Evolutionary conservation across 1,140 invertebrate genomes (phyloP), one percentile per base, ranked within the genome.

Genomic region (Drosophila asahinai): DNA sequence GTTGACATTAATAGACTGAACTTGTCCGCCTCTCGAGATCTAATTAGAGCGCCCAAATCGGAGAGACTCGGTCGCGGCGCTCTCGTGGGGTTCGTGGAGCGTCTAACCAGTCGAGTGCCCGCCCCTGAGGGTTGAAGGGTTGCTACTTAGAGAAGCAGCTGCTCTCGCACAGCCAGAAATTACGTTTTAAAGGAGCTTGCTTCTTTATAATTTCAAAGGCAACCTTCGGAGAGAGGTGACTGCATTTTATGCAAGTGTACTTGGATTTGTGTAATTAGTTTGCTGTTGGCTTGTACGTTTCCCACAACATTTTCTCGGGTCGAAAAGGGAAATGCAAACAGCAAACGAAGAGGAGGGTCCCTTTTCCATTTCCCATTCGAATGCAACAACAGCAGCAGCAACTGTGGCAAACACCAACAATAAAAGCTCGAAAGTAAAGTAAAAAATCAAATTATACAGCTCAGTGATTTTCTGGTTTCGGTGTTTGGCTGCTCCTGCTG

Each of bases 391-490:
- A 45, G 14, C 61, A 59, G 49, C 55, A 42, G 48, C 52, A 68
- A 61, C 52, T 51, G 66, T 61, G 62, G 30, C 52, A 62, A 47
- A 48, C 43, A 57, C 25, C 70, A 51, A 73, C 70, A 73, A 73
- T 73, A 73, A 70, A 73, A 64, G 45, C 60, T 19, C 40, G 51
- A 81, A 58, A 51, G 45, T 47, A 48, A 63, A 61, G 70, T 73
- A 71, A 77, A 70, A 91, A 83, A 81, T 91, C 81, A 91, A 91
- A 91, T 91, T 87, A 91, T 67, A 81, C 80, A 81, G 75, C 62
- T 91, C 83, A 81, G 67, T 87, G 86, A 87, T 83, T 91, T 82
- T 79, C 74, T 75, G 86, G 73, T 83, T 78, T 90, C 70, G 81
- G 36, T 86, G 64, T 79, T 82, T 80, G 75, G 60, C 70, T 33